A percentile compares a stretch with the other conserved stretches of the same genome.
These are phyloP conservation scores for Barypeithes pellucidus DNA, from an alignment of 2,888 invertebrate species.

Conservation along the genomic window DNA sequence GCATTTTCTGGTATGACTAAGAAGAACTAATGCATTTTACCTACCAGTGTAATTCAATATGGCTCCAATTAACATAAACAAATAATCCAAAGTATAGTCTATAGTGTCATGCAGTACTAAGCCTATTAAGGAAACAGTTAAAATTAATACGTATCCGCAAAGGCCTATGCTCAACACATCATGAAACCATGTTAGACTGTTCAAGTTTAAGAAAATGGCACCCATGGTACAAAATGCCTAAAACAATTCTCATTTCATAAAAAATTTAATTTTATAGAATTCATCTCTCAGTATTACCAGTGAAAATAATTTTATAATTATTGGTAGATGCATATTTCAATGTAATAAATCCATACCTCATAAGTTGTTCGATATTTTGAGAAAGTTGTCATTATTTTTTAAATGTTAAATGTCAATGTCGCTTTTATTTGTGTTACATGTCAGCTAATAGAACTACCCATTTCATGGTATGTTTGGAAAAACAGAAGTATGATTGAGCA, in stretches of 20 bases:
- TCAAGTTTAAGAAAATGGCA: constrained; percentile 42
- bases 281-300: constrained; percentile 30
- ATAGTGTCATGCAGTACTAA: constrained; percentile 18
- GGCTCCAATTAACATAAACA: constrained; percentile 45
- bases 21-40: no score
- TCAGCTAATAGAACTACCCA: no score
- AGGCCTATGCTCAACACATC: constrained; percentile 43
- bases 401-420: background rate
- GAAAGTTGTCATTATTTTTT: no score
- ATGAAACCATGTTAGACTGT: constrained; percentile 43
- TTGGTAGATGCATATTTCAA: constrained; percentile 21
- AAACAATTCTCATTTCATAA: constrained; percentile 8
- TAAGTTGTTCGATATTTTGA: no score
- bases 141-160: constrained; percentile 41
- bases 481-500: background rate
- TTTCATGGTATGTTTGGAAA: no score
- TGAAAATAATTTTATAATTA: constrained; percentile 45
- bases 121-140: constrained; percentile 28
- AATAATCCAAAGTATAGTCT: constrained; percentile 36
- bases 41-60: constrained; percentile 46
- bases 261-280: background rate
- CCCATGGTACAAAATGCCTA: constrained; percentile 48
- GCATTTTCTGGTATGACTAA: no score
- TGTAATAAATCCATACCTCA: no score
- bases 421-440: background rate